Percentiles rank a stretch among this genome's conserved stretches.
phyloP scores from a whole-genome alignment of 1,140 invertebrate genomes.

The Sycophaga agraensis region DNA sequence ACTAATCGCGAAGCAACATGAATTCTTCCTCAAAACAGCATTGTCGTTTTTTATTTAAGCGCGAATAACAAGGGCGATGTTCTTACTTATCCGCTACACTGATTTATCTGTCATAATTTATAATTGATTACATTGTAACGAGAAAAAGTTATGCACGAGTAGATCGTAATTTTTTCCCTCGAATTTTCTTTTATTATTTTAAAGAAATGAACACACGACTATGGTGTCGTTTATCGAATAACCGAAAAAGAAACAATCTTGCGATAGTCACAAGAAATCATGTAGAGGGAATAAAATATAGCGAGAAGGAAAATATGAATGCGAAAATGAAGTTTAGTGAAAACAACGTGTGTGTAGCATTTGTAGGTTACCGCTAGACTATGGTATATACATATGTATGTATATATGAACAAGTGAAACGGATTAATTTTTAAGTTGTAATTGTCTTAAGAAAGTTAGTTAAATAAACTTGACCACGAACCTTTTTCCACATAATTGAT shows the following conservation, averaged over 20 bases:
- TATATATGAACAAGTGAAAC: slow-evolving; percentile 4
- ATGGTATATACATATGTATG: background rate
- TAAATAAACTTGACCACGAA: slow-evolving; percentile 53
- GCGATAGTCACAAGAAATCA: background rate
- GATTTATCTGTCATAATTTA: too few relatives aligned
- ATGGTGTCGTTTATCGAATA: background rate
- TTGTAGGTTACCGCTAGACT: slow-evolving; percentile 26
- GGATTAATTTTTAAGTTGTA: slow-evolving; percentile 52
- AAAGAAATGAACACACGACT: background rate
- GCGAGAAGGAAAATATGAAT: slow-evolving; percentile 1
- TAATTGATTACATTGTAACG: slow-evolving; percentile 10
- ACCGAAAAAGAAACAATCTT: background rate
- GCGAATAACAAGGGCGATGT: too few relatives aligned
- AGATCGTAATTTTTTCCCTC: background rate
- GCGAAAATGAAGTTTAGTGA: slow-evolving; percentile 1
- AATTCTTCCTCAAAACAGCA: too few relatives aligned
- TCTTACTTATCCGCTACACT: too few relatives aligned
- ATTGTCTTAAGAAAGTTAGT: slow-evolving; percentile 50
- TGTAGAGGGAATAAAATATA: background rate
- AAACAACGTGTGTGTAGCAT: slow-evolving; percentile 19
- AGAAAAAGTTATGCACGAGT: slow-evolving; percentile 6
- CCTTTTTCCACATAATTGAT: slow-evolving; percentile 42
- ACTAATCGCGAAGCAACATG: too few relatives aligned
- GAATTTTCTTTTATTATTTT: background rate
- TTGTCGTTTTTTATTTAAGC: too few relatives aligned